Evolutionary conservation across 2,797 vertebrate genomes (phyloP).

Genomic region (Pseudocheirus occidentalis): DNA sequence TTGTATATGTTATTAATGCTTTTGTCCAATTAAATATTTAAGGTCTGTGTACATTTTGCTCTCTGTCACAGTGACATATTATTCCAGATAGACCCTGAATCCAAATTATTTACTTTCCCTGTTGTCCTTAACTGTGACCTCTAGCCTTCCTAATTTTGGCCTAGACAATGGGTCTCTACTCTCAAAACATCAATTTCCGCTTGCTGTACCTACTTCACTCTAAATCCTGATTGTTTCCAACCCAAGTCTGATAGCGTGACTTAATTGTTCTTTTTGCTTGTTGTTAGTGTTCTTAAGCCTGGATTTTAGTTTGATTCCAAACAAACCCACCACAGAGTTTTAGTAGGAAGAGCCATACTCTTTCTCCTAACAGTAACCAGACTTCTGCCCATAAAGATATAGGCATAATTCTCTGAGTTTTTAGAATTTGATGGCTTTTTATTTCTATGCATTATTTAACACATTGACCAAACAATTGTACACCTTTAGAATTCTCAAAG

Average conservation of each 20-base stretch:
- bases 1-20: background rate
- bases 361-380: background rate
- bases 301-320: background rate
- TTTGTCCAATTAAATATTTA: background rate
- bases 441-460: background rate
- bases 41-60: background rate
- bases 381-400: background rate
- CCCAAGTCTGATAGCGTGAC: background rate
- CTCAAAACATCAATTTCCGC: background rate
- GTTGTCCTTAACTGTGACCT: background rate
- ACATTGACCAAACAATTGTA: background rate
- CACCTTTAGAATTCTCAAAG: background rate
- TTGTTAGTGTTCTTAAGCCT: conserved; percentile 7
- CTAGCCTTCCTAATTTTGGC: background rate
- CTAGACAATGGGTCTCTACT: background rate
- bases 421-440: background rate
- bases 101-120: background rate
- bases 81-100: background rate
- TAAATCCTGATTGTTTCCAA: conserved; percentile 14
- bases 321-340: background rate
- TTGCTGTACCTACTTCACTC: background rate
- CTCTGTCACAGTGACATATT: background rate
- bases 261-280: conserved; percentile 1
- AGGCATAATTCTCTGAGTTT: background rate
- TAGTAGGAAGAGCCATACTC: background rate